A percentile compares a stretch with the other conserved stretches of the same genome.
Evolutionary conservation across 2,797 vertebrate species (phyloP).

Genomic region (Ciconia nigra): DNA sequence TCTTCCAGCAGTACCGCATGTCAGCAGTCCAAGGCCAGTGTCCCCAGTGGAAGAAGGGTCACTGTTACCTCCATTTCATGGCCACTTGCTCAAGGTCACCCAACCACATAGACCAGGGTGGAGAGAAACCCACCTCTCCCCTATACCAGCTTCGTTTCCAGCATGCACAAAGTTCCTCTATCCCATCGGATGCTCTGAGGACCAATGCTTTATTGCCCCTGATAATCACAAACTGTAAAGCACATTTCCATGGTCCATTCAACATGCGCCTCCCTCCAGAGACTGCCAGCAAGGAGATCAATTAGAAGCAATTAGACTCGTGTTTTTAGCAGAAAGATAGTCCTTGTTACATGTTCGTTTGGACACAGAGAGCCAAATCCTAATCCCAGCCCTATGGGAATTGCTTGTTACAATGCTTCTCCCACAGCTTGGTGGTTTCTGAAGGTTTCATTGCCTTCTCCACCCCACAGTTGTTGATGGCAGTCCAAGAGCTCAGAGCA

Average conservation of each 20-base stretch:
- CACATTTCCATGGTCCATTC: not conserved
- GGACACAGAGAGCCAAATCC: not conserved
- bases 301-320: not conserved
- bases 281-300: not conserved
- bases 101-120: not conserved
- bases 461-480: not conserved
- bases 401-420: not conserved
- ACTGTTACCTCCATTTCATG: not conserved
- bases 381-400: not conserved
- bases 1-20: not conserved
- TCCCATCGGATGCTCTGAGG: not conserved
- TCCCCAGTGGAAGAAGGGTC: not conserved
- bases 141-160: not conserved
- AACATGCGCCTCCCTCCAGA: not conserved
- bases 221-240: not conserved
- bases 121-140: not conserved
- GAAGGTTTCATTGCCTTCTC: not conserved
- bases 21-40: not conserved
- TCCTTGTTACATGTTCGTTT: not conserved
- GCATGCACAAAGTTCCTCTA: not conserved
- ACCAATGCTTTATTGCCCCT: not conserved
- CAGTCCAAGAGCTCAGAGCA: not conserved
- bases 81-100: not conserved
- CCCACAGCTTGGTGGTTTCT: not conserved
- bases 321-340: not conserved